These are phyloP conservation scores for Hirundichthys speculiger DNA, from an alignment of 2,113 vertebrate species.

Conservation along the genomic window DNA sequence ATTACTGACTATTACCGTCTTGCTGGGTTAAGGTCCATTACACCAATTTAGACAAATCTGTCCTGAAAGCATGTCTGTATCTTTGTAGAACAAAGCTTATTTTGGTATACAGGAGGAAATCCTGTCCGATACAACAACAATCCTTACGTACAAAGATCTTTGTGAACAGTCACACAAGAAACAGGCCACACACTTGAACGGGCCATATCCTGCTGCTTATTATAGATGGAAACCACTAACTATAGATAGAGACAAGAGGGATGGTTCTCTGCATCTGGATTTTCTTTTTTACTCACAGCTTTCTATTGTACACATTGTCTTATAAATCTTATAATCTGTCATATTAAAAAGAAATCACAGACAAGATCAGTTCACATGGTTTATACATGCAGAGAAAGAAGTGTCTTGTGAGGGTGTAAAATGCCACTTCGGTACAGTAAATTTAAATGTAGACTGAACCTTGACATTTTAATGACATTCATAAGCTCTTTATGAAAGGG, in stretches of 20 bases:
- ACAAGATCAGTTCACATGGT: background rate
- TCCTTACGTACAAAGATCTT: conserved; percentile 51
- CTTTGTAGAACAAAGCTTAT: conserved; percentile 6
- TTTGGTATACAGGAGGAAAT: conserved; percentile 40
- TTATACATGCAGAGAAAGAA: conserved; percentile 27
- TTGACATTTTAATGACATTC: conserved; percentile 66
- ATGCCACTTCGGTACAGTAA: conserved; percentile 36
- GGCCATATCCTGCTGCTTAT: conserved; percentile 68
- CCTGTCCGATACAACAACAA: conserved; percentile 15
- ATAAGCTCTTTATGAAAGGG: conserved; percentile 68
- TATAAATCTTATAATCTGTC: conserved; percentile 16
- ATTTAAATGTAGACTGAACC: conserved; percentile 49
- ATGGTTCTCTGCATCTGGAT: conserved; percentile 60
- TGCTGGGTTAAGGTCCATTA: no score
- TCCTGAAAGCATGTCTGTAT: background rate
- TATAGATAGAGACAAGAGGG: conserved; percentile 75
- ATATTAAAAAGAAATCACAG: conserved; percentile 9
- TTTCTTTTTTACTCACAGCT: conserved; percentile 33
- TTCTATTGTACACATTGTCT: conserved; percentile 28
- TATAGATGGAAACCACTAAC: conserved; percentile 78
- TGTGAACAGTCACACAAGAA: conserved; percentile 42
- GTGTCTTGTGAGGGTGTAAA: conserved; percentile 22
- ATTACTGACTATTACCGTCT: no score
- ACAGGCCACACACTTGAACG: conserved; percentile 55
- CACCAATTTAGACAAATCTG: no score